Base-by-base conservation (phyloP, 2,888 invertebrate species). In the Holacanthella duospinosa region DNA sequence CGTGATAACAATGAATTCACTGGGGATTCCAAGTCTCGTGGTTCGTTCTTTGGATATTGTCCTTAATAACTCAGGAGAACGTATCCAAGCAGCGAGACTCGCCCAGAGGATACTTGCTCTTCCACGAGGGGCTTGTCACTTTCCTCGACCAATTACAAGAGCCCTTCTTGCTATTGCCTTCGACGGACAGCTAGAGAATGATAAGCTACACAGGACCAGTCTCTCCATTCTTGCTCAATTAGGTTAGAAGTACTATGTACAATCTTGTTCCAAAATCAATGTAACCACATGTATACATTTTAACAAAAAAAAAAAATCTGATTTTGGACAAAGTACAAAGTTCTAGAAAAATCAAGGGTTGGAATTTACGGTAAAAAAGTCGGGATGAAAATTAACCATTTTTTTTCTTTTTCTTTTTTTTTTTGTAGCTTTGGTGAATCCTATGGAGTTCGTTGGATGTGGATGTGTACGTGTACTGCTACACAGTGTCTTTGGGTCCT, bases 201-300 rank as follows among this genome's bases (percentile, higher is more conserved):
- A 95, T 76, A 82, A 90, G 66, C 82, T 93, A 76, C 82, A 92
- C 55, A 82, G 91, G 66, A 87, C 89, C 16, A 91, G 90, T 74
- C 81, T 94, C 63, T 93, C 93, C 29, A 87, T 90, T 6, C 79
- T 95, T 16, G 89, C 91, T 72, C 94, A 95, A 80, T 83, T 94
- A 74, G 90, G 88, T 87, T 77, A 48, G 48, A 36, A 36, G n/a
- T n/a, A n/a, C n/a, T 36, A 9, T 36, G 36, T 36, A 36, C 36
- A 36, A 16, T n/a, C 6, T 36, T 36, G 16, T 36, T 9, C 36
- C 16, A 9, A 36, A 16, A 36, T 36, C 21, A 29, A 3, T 57
- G 26, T 55, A 24, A 60, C 26, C 12, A 60, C n/a, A 24, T 21
- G 44, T 24, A n/a, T n/a, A n/a, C n/a, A n/a, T n/a, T n/a, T n/a